These are phyloP conservation scores for Regulus satrapa DNA, from an alignment of 2,113 vertebrate genomes.

Conservation along the genomic window DNA sequence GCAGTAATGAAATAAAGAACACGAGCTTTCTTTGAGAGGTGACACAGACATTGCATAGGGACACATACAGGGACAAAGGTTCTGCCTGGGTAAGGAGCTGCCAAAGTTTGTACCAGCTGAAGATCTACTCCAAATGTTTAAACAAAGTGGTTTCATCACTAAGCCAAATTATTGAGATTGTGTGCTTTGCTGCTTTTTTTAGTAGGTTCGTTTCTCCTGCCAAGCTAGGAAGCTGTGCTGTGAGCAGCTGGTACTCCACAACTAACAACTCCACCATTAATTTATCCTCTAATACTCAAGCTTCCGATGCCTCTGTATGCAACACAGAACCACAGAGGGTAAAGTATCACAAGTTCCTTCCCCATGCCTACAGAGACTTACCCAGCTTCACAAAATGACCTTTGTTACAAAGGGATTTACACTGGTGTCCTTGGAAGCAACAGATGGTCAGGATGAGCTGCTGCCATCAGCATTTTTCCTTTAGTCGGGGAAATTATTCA, in stretches of 20 bases:
- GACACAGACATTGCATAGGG: neutral
- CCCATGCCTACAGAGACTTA: neutral
- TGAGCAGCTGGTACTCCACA: neutral
- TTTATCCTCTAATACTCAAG: neutral
- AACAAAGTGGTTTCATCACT: neutral
- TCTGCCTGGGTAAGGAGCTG: neutral
- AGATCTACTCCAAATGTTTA: neutral
- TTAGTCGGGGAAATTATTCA: neutral
- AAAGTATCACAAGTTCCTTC: neutral
- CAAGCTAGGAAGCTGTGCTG: neutral
- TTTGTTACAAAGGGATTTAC: constrained; percentile 6
- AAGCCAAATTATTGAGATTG: neutral
- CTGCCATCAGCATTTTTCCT: constrained; percentile 16
- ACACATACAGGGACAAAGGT: neutral
- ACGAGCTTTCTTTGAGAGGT: neutral
- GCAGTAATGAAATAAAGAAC: neutral
- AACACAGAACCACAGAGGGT: neutral
- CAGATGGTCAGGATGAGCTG: constrained; percentile 38
- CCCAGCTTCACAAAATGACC: neutral
- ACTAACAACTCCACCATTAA: neutral
- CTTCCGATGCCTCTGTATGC: neutral
- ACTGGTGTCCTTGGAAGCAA: neutral
- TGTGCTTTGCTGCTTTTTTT: neutral
- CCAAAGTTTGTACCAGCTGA: neutral
- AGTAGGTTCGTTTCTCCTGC: neutral